Evolutionary conservation across 2,797 vertebrate species (phyloP).

Genomic region (Mus caroli): DNA sequence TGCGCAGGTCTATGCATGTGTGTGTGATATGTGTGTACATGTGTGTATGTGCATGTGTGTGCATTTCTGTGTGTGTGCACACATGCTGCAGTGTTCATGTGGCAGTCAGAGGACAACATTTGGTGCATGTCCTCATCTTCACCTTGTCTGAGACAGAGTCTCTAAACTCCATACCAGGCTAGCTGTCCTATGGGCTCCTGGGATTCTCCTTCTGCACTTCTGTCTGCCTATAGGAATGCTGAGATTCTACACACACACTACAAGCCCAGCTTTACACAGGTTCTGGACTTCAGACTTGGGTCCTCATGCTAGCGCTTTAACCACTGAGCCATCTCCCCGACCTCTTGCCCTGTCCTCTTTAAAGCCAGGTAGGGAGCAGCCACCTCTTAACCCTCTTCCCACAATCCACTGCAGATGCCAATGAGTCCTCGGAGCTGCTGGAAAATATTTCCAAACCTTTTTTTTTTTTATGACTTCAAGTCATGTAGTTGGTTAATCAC

Average conservation of each 20-base stretch:
- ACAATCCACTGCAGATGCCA: background rate
- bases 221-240: background rate
- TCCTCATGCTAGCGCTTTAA: background rate
- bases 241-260: background rate
- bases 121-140: background rate
- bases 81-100: background rate
- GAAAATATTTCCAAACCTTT: background rate
- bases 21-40: background rate
- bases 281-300: background rate
- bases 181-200: background rate
- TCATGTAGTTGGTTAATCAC: slow-evolving; percentile 52
- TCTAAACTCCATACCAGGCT: background rate
- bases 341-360: background rate
- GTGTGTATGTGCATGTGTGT: background rate
- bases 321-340: background rate
- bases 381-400: background rate
- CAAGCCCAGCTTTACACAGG: background rate
- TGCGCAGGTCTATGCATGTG: too few species aligned
- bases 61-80: too few species aligned
- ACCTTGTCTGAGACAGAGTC: background rate
- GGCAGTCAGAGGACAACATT: background rate
- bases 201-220: background rate
- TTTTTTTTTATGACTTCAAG: slow-evolving; percentile 57
- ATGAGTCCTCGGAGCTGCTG: slow-evolving; percentile 22
- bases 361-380: background rate